Evolutionary conservation across 2,113 vertebrate species (phyloP), one percentile per base, ranked within the genome.

Genomic region (Dicentrarchus labrax): DNA sequence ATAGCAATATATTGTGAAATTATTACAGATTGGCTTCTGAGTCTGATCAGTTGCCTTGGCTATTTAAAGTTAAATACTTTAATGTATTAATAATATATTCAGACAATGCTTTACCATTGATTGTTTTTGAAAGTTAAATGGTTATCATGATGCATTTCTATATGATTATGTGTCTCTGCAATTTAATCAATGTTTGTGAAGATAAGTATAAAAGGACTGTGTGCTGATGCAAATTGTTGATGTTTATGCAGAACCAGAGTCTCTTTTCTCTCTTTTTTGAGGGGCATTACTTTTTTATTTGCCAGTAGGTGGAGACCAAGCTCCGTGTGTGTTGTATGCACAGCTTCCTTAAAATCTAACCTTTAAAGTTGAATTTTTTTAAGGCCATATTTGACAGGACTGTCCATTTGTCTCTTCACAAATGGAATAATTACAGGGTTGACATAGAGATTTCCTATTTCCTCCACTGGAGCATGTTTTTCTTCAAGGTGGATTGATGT

Each of bases 271-370:
- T 50, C 15, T 53, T 59, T 62, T 73, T 73, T 64, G 41, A 84
- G 22, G 50, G 56, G 2, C 83, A 79, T 69, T 62, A 21, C 74
- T 87, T 88, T 91, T 78, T 80, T 70, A 78, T 90, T 92, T 84
- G 84, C 95, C 95, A 95, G 93, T 94, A 96, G 96, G 92, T 95
- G 95, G 95, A 94, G 94, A 90, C 91, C 90, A 91, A 94, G 93
- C 84, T 94, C 94, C 86, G 92, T 80, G 76, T 82, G 86, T 83
- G 61, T 69, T 74, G 12, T 48, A 73, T 48, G 36, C 81, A 76
- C 43, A 73, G 53, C 54, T 19, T 80, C 54, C 69, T 70, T 66
- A 71, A 86, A 77, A 82, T 89, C 59, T 87, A 91, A 86, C 76
- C 85, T 92, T 92, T 86, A 79, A 83, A 84, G 85, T 72, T 47